Conservation (phyloP, 1,140 invertebrate species). For the Scaptomyza graminum region DNA sequence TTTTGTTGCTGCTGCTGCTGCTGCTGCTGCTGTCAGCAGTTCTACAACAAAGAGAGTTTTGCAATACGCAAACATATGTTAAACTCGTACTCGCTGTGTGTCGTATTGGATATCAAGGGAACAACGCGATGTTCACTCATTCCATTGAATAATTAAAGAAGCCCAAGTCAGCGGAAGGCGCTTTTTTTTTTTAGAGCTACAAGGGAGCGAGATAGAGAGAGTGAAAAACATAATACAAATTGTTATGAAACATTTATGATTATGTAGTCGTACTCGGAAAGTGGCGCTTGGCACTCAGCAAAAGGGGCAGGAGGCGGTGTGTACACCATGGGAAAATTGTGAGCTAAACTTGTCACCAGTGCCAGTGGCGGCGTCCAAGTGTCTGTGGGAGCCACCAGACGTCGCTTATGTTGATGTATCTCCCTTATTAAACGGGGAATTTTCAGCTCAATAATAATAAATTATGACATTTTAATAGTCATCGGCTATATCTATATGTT, state of each 20-base stretch:
- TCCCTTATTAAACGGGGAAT: conserved; percentile 13
- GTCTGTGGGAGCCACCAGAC: conserved; percentile 47
- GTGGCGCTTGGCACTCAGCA: conserved; percentile 21
- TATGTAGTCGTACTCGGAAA: conserved; percentile 30
- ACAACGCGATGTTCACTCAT: conserved; percentile 2
- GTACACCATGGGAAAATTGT: conserved; percentile 31
- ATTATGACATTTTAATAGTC: conserved; percentile 63
- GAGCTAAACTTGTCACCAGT: conserved; percentile 38
- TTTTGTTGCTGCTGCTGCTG: conserved; percentile 24
- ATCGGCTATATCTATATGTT: conserved; percentile 14
- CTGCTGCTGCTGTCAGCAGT: conserved; percentile 54
- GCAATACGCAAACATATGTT: conserved; percentile 59
- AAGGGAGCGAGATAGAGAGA: not conserved
- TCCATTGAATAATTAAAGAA: conserved; percentile 68
- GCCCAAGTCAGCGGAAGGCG: conserved; percentile 49
- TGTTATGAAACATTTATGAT: conserved; percentile 77
- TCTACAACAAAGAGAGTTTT: conserved; percentile 55
- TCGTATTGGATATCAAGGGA: conserved; percentile 45
- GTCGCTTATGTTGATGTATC: conserved; percentile 23
- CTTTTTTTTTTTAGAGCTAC: not conserved
- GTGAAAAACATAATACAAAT: conserved; percentile 25
- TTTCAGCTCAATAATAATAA: conserved; percentile 47
- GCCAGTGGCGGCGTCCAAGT: conserved; percentile 43
- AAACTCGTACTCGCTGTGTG: conserved; percentile 9
- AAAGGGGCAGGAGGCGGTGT: not conserved